Evolutionary conservation across 2,113 vertebrate species (phyloP), one percentile per base, ranked within the genome.

Genomic region (Patagioenas fasciata): DNA sequence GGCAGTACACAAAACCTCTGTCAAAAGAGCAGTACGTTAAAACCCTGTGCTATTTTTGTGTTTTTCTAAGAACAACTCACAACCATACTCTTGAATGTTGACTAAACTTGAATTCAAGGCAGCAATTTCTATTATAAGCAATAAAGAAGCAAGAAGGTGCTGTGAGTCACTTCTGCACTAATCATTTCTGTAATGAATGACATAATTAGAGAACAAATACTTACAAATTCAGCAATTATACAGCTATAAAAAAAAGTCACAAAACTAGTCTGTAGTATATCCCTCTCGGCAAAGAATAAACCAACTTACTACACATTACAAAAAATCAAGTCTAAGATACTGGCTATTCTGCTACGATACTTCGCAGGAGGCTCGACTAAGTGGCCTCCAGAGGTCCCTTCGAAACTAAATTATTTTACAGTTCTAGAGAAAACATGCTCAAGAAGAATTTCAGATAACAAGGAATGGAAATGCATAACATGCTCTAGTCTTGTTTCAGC

Each of bases 1-100:
- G 98, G 97, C 99, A 99, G 95, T 99, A 99, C 83, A 99, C 99
- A 97, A 99, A 99, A 12, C 99, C 99, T 95, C 99, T 99, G 96
- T 48, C 47, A 93, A 86, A 96, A 90, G 82, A 78, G 78, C 15
- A 91, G 62, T 3, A 69, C 3, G 28, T 48, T 44, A 78, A 47
- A 36, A 44, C 23, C 54, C 47, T 13, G 18, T 10, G 31, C 10
- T 40, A 21, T 5, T 40, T 26, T 79, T 6, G 44, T 34, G 10
- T 36, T 19, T 19, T 67, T 60, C 26, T 13, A 54, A 71, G 44
- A 81, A 67, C 8, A 85, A 57, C 31, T 61, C 7, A 1, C 15
- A 90, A 51, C 19, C 86, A 56, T 64, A 44, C n/a, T 9, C 47
- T 2, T 79, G 85, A 94, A 73, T 71, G 90, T 48, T 13, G 47